These are phyloP conservation scores for Heterodera carotae DNA, from an alignment of 1,140 invertebrate species.

Conservation along the genomic window DNA sequence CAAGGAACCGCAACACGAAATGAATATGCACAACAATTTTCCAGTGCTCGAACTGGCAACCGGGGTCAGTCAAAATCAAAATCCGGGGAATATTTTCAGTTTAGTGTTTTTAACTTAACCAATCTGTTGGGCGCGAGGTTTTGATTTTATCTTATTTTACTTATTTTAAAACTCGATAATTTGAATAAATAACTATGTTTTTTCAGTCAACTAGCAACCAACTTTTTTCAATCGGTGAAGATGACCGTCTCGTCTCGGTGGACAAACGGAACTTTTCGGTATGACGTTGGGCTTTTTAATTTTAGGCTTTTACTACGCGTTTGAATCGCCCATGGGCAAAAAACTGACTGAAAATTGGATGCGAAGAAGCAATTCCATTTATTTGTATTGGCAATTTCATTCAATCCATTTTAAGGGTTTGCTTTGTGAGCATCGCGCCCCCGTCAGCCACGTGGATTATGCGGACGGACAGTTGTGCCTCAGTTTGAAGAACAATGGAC, in stretches of 20 bases:
- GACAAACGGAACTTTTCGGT: conserved; percentile 25
- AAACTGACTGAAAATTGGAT: no score
- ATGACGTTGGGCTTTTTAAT: no score
- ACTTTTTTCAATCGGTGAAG: conserved; percentile 28
- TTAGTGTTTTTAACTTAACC: not conserved
- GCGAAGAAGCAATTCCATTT: no score
- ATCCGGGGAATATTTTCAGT: not conserved
- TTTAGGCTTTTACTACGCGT: no score
- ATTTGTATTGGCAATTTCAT: no score
- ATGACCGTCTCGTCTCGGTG: conserved; percentile 10
- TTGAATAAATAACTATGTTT: no score
- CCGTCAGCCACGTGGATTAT: conserved; percentile 18
- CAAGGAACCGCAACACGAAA: conserved; percentile 3
- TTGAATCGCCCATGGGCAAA: no score
- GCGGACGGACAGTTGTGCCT: conserved; percentile 28
- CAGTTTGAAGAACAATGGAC: conserved; percentile 11
- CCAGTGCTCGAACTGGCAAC: conserved; percentile 34
- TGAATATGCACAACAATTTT: conserved; percentile 6
- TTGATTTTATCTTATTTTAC: not conserved
- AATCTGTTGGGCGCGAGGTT: not conserved
- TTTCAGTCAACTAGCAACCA: conserved; percentile 14
- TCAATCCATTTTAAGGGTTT: not conserved
- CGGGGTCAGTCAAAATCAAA: conserved; percentile 14
- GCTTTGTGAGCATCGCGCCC: conserved; percentile 7
- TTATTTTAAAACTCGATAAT: no score